Percentiles rank a stretch among this genome's conserved stretches.
Evolutionary conservation across 2,797 vertebrate genomes (phyloP).

Genomic region (Pogoniulus pusillus): DNA sequence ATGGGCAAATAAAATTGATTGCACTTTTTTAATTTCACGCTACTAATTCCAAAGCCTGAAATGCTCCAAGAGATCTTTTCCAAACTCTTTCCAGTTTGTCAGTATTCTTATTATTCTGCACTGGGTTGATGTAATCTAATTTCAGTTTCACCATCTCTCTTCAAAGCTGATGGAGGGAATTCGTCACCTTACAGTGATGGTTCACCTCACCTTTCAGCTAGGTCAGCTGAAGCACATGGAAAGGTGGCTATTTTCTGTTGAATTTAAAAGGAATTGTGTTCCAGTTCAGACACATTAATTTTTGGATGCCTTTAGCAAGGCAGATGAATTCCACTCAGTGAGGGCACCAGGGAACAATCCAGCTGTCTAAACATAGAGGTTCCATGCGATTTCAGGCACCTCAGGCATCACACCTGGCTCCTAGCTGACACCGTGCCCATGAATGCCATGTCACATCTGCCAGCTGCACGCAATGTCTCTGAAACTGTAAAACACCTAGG

Average conservation of each 20-base stretch:
- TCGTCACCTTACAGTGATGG: not conserved
- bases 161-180: not conserved
- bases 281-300: not conserved
- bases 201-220: not conserved
- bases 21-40: not conserved
- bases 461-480: not conserved
- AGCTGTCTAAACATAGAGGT: not conserved
- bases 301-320: not conserved
- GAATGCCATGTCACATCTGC: slow-evolving; percentile 17
- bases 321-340: not conserved
- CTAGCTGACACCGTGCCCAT: not conserved
- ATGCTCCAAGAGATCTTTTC: not conserved
- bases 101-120: not conserved
- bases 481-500: not conserved
- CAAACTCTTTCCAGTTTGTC: not conserved
- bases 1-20: slow-evolving; percentile 11
- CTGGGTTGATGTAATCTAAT: not conserved
- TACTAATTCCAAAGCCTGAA: slow-evolving; percentile 11
- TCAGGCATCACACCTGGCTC: slow-evolving; percentile 41
- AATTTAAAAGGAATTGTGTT: not conserved
- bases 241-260: not conserved
- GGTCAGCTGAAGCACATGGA: not conserved
- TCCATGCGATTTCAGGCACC: not conserved
- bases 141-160: not conserved
- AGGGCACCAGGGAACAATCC: slow-evolving; percentile 1